Conservation (phyloP, 2,888 invertebrate species). For the Phyto melanocephala region DNA sequence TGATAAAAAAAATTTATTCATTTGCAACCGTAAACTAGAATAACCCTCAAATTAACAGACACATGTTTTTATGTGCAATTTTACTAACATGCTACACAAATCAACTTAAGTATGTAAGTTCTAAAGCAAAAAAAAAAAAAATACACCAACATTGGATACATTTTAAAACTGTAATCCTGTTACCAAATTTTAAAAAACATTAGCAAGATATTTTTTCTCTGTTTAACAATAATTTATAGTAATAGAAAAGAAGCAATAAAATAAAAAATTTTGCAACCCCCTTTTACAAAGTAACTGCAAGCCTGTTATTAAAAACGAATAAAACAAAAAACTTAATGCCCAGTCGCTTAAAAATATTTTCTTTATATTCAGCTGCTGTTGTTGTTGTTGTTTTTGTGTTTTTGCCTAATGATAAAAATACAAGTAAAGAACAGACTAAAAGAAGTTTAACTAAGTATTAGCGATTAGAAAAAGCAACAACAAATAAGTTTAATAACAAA, state of each 20-base stretch:
- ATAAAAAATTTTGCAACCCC: conserved; percentile 15
- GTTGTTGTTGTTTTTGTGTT: background rate
- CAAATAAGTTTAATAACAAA: background rate
- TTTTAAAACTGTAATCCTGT: conserved; percentile 17
- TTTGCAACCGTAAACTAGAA: no score
- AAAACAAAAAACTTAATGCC: conserved; percentile 48
- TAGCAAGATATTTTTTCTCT: background rate
- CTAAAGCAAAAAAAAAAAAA: no score
- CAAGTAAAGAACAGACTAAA: background rate
- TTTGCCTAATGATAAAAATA: no score
- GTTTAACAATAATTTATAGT: background rate
- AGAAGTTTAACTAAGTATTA: background rate
- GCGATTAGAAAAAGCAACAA: background rate
- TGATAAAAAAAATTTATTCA: no score
- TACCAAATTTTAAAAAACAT: background rate
- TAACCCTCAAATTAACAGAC: no score
- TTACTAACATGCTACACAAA: no score
- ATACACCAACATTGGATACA: no score
- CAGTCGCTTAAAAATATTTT: background rate
- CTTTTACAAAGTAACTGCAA: conserved; percentile 34
- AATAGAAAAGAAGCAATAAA: background rate
- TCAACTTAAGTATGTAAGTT: no score
- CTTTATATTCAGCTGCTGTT: conserved; percentile 1
- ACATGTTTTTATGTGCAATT: no score
- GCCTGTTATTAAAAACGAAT: conserved; percentile 57